Evolutionary conservation across 2,888 invertebrate species (phyloP), one percentile per base, ranked within the genome.

Genomic region (Hypolimnas misippus): DNA sequence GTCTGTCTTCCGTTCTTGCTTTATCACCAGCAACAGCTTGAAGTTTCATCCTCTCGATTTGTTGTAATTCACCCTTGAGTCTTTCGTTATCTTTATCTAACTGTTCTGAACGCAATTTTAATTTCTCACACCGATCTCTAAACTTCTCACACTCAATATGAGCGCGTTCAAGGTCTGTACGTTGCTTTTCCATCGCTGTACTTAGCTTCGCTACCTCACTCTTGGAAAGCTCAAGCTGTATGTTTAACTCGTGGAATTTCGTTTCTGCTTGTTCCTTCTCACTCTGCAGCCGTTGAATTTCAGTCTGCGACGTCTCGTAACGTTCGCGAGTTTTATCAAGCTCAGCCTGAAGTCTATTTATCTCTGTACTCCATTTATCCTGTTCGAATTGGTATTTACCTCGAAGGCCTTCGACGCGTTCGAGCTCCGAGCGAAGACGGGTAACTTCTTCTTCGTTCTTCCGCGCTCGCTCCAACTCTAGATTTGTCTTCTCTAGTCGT

Each of bases 111-210:
- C 94, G 94, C 60, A 94, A 82, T 75, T 95, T 95, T n/a, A 97
- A 88, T 87, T 97, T 97, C 79, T 97, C 97, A 81, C 97, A 95
- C 68, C 97, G 93, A 76, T 97, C 97, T 73, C 96, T 94, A 68
- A 97, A 94, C 89, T 97, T 97, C 81, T 97, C 97, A 74, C 96
- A 95, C 87, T 97, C 97, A 81, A 97, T 97, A 77, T 96, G 95
- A 71, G 97, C 95, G 50, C 97, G 93, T 83, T 97, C 97, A 75
- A 97, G 92, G 76, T 97, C 97, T 68, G 93, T 91, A 42, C 96
- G 93, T 81, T 96, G 96, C 78, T 96, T 96, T 73, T 97, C 97
- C 82, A 97, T 95, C 42, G 94, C 93, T 42, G 94, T 94, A 69
- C 94, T 93, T 17, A 95, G 90, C 84, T 97, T 97, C 33, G 94